These are phyloP conservation scores for Tetragonisca angustula DNA, from an alignment of 2,888 invertebrate species.

Conservation along the genomic window DNA sequence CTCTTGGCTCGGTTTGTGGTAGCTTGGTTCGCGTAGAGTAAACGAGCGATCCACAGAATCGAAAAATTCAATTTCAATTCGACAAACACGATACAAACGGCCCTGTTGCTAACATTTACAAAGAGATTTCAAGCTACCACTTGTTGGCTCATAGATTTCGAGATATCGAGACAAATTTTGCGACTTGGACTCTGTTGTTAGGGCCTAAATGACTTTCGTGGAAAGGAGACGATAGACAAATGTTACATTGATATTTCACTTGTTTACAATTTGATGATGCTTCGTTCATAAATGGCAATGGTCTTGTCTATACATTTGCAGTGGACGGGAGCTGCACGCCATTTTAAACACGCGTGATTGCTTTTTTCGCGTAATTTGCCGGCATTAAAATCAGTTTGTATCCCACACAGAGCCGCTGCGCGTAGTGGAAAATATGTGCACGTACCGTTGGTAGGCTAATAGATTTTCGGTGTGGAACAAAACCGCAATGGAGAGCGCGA, in stretches of 20 bases:
- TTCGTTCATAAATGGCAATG: too few relatives aligned
- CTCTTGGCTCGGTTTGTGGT: constrained; percentile 70
- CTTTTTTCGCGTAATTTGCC: neutral
- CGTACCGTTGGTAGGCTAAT: constrained; percentile 76
- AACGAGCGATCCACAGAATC: constrained; percentile 60
- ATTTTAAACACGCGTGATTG: constrained; percentile 10
- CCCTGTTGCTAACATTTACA: neutral
- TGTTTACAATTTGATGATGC: too few relatives aligned
- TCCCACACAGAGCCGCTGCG: neutral
- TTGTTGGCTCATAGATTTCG: neutral
- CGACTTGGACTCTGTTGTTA: too few relatives aligned
- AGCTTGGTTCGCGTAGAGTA: constrained; percentile 55
- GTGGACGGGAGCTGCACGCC: neutral
- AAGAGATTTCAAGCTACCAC: neutral
- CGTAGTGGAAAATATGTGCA: constrained; percentile 40
- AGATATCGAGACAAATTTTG: too few relatives aligned
- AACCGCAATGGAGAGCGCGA: constrained; percentile 72
- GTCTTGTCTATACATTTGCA: neutral
- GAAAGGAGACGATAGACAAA: too few relatives aligned
- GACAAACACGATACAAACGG: neutral
- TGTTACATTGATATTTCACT: too few relatives aligned
- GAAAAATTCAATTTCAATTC: constrained; percentile 52
- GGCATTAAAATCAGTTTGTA: constrained; percentile 35
- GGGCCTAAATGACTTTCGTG: too few relatives aligned
- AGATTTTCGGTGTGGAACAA: constrained; percentile 79